A percentile compares a stretch with the other conserved stretches of the same genome.
Evolutionary conservation across 2,888 invertebrate species (phyloP).

Genomic region (Tiliacea aurago): DNA sequence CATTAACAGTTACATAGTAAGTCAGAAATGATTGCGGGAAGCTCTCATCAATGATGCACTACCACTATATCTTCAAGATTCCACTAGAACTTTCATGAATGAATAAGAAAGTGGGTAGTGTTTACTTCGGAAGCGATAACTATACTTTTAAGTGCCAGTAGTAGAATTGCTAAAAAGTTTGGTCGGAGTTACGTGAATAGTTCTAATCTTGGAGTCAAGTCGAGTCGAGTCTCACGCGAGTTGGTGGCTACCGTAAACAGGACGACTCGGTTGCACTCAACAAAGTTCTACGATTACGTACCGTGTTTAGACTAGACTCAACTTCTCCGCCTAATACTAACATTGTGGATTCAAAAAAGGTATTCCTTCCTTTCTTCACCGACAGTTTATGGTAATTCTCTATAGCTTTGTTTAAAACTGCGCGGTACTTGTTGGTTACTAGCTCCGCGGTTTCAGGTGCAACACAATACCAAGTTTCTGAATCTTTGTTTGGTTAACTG

Average conservation of each 20-base stretch:
- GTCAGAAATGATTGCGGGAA: conserved; percentile 50
- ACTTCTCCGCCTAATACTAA: conserved; percentile 84
- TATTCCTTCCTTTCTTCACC: conserved; percentile 78
- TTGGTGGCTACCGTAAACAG: conserved; percentile 73
- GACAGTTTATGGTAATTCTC: conserved; percentile 87
- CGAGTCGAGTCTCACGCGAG: conserved; percentile 75
- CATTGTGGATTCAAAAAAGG: conserved; percentile 89
- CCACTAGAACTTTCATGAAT: conserved; percentile 72
- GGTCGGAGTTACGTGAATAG: conserved; percentile 82
- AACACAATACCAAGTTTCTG: conserved; percentile 81
- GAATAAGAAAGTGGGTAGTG: conserved; percentile 70
- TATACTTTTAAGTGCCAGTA: conserved; percentile 75
- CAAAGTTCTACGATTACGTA: conserved; percentile 77
- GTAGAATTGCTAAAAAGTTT: conserved; percentile 85
- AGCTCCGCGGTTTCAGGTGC: conserved; percentile 83
- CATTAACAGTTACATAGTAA: conserved; percentile 43
- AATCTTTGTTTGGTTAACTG: conserved; percentile 83
- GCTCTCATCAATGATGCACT: conserved; percentile 57
- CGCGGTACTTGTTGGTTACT: conserved; percentile 85
- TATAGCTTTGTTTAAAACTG: conserved; percentile 88
- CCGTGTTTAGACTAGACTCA: conserved; percentile 80
- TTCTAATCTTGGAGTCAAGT: conserved; percentile 82
- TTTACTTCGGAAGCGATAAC: conserved; percentile 74
- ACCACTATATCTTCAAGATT: conserved; percentile 58
- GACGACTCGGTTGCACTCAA: conserved; percentile 69